Evolutionary conservation across 2,113 vertebrate genomes (phyloP).

Genomic region (Lethenteron camtschaticum): DNA sequence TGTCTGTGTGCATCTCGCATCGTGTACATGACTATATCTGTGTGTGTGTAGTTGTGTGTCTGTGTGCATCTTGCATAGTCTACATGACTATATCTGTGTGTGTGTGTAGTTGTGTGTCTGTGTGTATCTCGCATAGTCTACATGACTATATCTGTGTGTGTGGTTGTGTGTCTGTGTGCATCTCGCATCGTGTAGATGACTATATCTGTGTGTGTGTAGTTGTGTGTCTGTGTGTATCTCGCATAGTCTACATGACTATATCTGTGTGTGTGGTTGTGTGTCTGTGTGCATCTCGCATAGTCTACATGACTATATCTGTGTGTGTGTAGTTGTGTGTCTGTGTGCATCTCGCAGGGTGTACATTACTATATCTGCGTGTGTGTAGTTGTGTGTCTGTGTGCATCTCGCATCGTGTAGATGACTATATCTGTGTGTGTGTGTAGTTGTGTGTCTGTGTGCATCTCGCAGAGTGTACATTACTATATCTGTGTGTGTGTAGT

Average conservation of each 20-base stretch:
- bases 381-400: background rate
- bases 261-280: background rate
- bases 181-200: background rate
- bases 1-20: background rate
- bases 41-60: background rate
- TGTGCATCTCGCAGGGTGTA: background rate
- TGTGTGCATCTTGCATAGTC: background rate
- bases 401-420: background rate
- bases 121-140: too few species aligned
- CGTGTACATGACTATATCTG: background rate
- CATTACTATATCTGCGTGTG: background rate
- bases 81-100: background rate
- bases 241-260: background rate
- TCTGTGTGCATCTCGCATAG: background rate
- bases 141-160: too few species aligned
- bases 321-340: background rate
- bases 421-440: background rate
- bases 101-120: background rate
- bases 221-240: background rate
- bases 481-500: too few species aligned
- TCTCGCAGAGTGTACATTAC: too few species aligned
- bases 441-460: background rate
- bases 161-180: background rate
- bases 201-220: background rate
- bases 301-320: background rate